Conservation (phyloP, 2,113 vertebrate species). For the Synchiropus splendidus region DNA sequence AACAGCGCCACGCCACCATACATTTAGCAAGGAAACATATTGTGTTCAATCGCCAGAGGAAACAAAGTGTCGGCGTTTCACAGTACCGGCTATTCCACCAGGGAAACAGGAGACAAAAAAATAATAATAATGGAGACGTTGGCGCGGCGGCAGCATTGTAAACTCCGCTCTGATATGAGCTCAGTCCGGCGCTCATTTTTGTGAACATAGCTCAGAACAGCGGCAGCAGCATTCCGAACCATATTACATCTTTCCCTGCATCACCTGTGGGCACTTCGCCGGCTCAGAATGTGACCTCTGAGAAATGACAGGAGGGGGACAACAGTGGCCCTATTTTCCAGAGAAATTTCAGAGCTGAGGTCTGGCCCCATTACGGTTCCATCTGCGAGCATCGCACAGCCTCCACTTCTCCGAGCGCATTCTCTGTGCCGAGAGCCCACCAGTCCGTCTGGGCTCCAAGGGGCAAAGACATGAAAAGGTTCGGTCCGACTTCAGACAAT, state of each 20-base stretch:
- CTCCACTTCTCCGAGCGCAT: conserved; percentile 30
- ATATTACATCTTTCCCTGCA: conserved; percentile 1
- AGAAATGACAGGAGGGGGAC: conserved; percentile 29
- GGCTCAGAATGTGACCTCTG: conserved; percentile 11
- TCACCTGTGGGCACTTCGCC: conserved; percentile 16
- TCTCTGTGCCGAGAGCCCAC: conserved; percentile 29
- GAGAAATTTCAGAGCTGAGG: conserved; percentile 22
- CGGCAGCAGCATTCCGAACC: not conserved
- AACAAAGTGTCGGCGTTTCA: too few relatives aligned
- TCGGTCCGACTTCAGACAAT: conserved; percentile 3
- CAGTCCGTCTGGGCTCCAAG: conserved; percentile 17
- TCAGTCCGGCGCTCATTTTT: too few relatives aligned
- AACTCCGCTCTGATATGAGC: not conserved
- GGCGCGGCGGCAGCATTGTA: not conserved
- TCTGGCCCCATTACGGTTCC: conserved; percentile 36
- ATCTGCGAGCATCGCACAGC: conserved; percentile 31
- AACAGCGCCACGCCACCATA: too few relatives aligned
- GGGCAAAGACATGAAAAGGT: too few relatives aligned
- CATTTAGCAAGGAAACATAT: too few relatives aligned
- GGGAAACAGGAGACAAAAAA: not conserved
- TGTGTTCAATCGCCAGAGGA: too few relatives aligned
- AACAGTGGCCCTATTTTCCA: conserved; percentile 16
- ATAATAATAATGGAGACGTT: not conserved
- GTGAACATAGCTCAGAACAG: not conserved
- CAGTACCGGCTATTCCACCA: not conserved